Evolutionary conservation across 1,140 invertebrate species (phyloP).

Genomic region (Vollenhovia emeryi): DNA sequence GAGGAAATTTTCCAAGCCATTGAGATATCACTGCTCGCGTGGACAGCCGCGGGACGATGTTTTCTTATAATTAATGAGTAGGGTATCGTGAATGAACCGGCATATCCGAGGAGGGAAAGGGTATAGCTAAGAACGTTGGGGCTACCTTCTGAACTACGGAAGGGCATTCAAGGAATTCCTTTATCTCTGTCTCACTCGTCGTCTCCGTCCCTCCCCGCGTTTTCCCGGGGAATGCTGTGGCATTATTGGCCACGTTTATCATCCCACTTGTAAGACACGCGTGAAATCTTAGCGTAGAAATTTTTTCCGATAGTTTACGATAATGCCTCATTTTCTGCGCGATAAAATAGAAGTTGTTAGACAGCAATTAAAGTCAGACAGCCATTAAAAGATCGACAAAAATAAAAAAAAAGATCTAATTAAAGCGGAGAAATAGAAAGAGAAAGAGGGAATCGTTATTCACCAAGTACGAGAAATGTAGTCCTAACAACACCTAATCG

Average conservation of each 20-base stretch:
- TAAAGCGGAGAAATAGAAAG: neutral
- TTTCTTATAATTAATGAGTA: conserved; percentile 84
- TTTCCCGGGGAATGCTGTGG: conserved; percentile 71
- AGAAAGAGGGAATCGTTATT: neutral
- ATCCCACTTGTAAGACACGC: conserved; percentile 69
- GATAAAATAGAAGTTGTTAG: neutral
- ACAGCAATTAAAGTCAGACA: conserved; percentile 19
- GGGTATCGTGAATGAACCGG: conserved; percentile 80
- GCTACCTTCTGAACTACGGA: conserved; percentile 78
- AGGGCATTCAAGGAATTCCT: conserved; percentile 79
- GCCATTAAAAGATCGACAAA: neutral
- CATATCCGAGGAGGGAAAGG: conserved; percentile 80
- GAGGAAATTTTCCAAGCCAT: neutral
- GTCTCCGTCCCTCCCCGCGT: conserved; percentile 37
- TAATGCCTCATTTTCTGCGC: neutral
- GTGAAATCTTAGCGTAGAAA: conserved; percentile 65
- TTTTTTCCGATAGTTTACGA: conserved; percentile 26
- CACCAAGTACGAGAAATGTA: too few species aligned
- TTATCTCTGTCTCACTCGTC: conserved; percentile 47
- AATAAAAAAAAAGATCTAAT: neutral
- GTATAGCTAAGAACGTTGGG: conserved; percentile 79
- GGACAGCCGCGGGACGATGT: conserved; percentile 78
- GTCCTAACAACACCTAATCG: too few species aligned
- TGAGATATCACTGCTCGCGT: conserved; percentile 67
- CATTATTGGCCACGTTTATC: conserved; percentile 81